These are phyloP conservation scores for Probosciger aterrimus DNA, from an alignment of 2,113 vertebrate genomes.

Conservation along the genomic window DNA sequence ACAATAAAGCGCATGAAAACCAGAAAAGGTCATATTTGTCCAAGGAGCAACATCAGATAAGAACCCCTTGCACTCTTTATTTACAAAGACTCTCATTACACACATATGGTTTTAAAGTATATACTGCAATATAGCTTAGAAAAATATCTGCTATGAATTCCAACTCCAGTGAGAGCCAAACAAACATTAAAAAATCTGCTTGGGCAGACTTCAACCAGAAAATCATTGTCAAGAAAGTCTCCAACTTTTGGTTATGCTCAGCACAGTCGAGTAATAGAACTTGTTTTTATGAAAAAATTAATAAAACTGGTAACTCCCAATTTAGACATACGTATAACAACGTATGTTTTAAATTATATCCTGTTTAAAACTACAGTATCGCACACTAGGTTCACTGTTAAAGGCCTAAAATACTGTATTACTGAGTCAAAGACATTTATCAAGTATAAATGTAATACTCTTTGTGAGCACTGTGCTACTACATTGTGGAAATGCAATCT, in stretches of 20 bases:
- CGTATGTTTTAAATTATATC: not conserved
- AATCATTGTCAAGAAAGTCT: not conserved
- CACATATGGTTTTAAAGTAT: not conserved
- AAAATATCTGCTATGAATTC: not conserved
- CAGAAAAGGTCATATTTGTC: not conserved
- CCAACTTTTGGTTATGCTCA: not conserved
- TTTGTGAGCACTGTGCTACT: not conserved
- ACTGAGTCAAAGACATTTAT: not conserved
- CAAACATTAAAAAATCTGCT: not conserved
- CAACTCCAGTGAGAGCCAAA: not conserved
- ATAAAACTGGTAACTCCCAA: not conserved
- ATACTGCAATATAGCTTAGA: not conserved
- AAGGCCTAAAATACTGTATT: not conserved
- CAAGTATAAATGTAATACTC: not conserved
- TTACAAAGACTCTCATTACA: not conserved
- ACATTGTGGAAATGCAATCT: not conserved
- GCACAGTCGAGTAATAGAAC: not conserved
- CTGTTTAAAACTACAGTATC: not conserved
- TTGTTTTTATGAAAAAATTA: not conserved
- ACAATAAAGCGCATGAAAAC: not conserved
- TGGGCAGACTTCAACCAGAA: not conserved
- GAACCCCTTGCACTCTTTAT: not conserved
- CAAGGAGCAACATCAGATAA: not conserved
- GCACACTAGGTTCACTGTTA: not conserved
- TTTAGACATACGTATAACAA: not conserved